phyloP scores from a whole-genome alignment of 2,888 invertebrate genomes.

The Adelognathus sp. region DNA sequence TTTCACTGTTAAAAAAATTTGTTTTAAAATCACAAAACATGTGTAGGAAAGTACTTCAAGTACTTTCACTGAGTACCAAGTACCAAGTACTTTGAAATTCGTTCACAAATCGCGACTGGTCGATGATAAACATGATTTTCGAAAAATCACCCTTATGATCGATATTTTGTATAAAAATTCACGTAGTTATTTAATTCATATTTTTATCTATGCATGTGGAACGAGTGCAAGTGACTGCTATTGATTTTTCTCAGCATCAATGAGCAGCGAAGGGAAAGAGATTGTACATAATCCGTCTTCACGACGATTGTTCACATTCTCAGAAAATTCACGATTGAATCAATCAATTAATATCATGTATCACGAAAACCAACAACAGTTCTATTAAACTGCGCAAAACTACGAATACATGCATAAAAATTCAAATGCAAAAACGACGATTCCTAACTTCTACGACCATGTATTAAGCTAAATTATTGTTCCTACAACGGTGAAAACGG shows the following conservation, averaged over 20 bases:
- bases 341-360: not conserved
- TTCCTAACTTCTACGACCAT: not conserved
- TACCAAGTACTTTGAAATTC: too few species aligned
- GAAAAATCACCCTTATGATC: not conserved
- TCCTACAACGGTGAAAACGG: not conserved
- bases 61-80: too few species aligned
- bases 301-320: not conserved
- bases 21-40: too few species aligned
- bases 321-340: not conserved
- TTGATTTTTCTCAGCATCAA: conserved; percentile 70
- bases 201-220: too few species aligned
- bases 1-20: not conserved
- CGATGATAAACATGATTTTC: too few species aligned
- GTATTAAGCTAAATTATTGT: not conserved
- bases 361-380: too few species aligned
- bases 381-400: conserved; percentile 1
- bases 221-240: conserved; percentile 64
- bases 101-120: too few species aligned
- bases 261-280: conserved; percentile 62
- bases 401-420: conserved; percentile 30
- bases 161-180: too few species aligned
- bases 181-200: too few species aligned
- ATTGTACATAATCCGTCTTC: too few species aligned
- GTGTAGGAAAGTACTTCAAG: too few species aligned
- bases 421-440: not conserved